Evolutionary conservation across 2,888 invertebrate species (phyloP).

Genomic region (Machimus atricapillus): DNA sequence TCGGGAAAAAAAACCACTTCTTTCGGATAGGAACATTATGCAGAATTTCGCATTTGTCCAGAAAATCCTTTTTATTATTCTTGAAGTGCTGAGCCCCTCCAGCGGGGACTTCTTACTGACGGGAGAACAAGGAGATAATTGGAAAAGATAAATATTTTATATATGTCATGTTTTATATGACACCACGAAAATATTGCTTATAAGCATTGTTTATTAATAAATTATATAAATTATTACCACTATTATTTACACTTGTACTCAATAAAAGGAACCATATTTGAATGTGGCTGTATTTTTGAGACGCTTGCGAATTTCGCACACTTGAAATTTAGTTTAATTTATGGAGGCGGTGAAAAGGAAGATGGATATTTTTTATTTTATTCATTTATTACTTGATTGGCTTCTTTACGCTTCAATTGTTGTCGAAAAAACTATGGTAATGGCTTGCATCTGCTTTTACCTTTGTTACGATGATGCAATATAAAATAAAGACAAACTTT

Average conservation of each 20-base stretch:
- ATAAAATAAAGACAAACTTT: not conserved
- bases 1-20: not conserved
- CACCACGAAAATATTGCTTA: constrained; percentile 37
- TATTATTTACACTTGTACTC: constrained; percentile 22
- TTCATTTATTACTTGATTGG: not conserved
- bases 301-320: not conserved
- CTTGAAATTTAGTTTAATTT: not conserved
- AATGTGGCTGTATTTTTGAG: not conserved
- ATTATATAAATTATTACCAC: constrained; percentile 35
- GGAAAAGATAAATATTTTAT: constrained; percentile 27
- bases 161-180: constrained; percentile 48
- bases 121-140: not conserved
- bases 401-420: not conserved
- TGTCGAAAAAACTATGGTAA: not conserved
- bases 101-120: not conserved
- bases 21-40: not conserved
- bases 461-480: not conserved
- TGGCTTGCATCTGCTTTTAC: not conserved
- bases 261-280: not conserved
- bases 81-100: not conserved
- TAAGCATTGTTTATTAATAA: constrained; percentile 31
- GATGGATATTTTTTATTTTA: not conserved
- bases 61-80: not conserved
- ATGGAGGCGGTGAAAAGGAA: not conserved
- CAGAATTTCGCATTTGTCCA: constrained; percentile 6